phyloP scores from a whole-genome alignment of 37 sponge, comb jelly and placozoan genomes.

The Lycopodina hypogea region DNA sequence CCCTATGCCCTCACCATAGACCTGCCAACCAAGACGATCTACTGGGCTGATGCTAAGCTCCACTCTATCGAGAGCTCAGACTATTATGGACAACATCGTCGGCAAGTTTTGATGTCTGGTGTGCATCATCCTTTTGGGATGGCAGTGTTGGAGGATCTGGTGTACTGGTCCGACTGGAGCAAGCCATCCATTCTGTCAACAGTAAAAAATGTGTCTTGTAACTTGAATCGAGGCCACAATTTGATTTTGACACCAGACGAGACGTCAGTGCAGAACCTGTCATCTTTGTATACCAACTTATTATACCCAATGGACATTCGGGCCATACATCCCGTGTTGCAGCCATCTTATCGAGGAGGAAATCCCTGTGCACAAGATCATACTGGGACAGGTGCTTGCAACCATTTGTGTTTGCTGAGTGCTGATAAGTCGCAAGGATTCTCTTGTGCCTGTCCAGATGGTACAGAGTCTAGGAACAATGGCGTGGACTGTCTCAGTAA shows the following conservation, averaged over 20 bases:
- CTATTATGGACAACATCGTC: constrained; percentile 44
- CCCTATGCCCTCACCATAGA: constrained; percentile 75
- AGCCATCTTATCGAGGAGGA: constrained; percentile 12
- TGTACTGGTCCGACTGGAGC: constrained; percentile 85
- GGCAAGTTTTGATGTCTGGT: constrained; percentile 17
- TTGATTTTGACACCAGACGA: neutral
- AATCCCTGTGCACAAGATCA: constrained; percentile 55
- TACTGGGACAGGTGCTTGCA: constrained; percentile 58
- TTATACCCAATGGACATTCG: constrained; percentile 48
- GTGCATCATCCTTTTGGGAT: constrained; percentile 68
- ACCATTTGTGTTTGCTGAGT: constrained; percentile 63
- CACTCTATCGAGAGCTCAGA: constrained; percentile 52
- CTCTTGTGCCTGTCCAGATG: constrained; percentile 69
- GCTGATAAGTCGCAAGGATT: constrained; percentile 6
- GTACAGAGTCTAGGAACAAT: too few relatives aligned
- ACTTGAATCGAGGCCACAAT: neutral
- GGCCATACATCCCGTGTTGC: constrained; percentile 53
- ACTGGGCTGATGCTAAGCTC: constrained; percentile 77
- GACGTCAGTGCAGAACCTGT: neutral
- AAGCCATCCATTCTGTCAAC: constrained; percentile 10
- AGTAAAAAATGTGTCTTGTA: constrained; percentile 10
- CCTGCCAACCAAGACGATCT: constrained; percentile 56
- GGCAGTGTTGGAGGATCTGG: constrained; percentile 52
- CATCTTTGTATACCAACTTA: neutral
- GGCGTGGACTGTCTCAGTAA: too few relatives aligned